Evolutionary conservation across 2,888 invertebrate species (phyloP), one percentile per base, ranked within the genome.

Genomic region (Volucella inflata): DNA sequence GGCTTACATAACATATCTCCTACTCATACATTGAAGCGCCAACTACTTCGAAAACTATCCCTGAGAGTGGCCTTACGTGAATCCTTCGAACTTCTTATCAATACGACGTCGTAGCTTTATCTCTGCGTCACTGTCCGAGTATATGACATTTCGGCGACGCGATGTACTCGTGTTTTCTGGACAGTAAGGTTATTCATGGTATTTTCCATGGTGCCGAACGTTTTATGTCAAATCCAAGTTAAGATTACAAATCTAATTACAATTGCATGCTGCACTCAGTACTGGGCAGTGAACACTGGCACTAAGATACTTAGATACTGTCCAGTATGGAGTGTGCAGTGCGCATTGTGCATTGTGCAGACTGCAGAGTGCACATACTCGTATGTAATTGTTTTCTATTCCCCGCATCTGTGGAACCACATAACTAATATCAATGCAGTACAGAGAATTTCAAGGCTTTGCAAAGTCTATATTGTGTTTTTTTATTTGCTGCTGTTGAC

Each of bases 361-460:
- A 30, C 6, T 30, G 30, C 30, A 30, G 30, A 1, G 30, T 30
- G 30, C 30, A 30, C 30, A 30, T 30, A n/a, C n/a, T n/a, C 17
- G 50, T 16, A 10, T 44, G 30, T 44, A 53, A 68, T 16, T 10
- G 40, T 16, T 36, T 67, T 75, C 48, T 74, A 70, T 81, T 50
- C 81, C 30, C 57, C 50, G 67, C 74, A 74, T 74, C 60, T 36
- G 57, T 36, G 9, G 11, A 14, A 30, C 30, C 30, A 30, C 30
- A 30, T 30, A 60, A 70, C 64, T 62, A 50, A 70, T 80, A 57
- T 79, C 62, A 67, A 71, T 72, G 60, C 65, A 65, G 74, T 57
- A 38, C 30, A 44, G 42, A 55, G 48, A 68, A 50, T 75, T 68
- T 64, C 80, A 80, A 80, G 80, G 80, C 68, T 48, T 80, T 30